phyloP scores from a whole-genome alignment of 2,888 invertebrate species.

The Philereme vetulata region DNA sequence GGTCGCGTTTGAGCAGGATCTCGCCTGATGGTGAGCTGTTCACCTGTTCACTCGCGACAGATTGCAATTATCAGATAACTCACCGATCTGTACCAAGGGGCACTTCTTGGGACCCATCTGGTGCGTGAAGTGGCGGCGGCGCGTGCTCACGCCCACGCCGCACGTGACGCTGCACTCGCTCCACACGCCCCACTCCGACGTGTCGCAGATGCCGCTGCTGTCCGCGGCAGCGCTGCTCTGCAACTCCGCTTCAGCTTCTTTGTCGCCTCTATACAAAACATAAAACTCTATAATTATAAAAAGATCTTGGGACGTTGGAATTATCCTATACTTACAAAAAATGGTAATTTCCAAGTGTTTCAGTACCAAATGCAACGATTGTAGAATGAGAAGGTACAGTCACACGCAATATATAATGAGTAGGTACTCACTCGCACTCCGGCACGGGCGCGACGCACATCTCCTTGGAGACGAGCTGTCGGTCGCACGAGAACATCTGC shows the following conservation, averaged over 20 bases:
- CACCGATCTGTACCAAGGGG: conserved; percentile 87
- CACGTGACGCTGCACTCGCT: conserved; percentile 95
- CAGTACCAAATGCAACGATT: no score
- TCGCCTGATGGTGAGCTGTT: no score
- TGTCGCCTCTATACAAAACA: conserved; percentile 49
- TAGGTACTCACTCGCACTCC: conserved; percentile 87
- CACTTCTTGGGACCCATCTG: conserved; percentile 92
- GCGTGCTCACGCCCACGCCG: conserved; percentile 89
- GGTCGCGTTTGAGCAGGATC: no score
- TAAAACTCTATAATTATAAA: neutral
- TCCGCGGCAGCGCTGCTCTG: conserved; percentile 43
- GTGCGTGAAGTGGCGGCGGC: conserved; percentile 89
- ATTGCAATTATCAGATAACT: conserved; percentile 20
- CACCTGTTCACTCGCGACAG: no score
- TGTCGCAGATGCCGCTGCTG: conserved; percentile 84
- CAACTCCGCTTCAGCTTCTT: conserved; percentile 40
- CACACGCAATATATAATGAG: conserved; percentile 86
- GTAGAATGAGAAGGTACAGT: conserved; percentile 54
- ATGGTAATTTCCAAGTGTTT: no score
- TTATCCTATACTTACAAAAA: no score
- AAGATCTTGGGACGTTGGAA: neutral
- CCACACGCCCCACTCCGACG: conserved; percentile 90
- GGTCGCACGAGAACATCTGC: conserved; percentile 85
- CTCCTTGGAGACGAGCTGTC: conserved; percentile 93
- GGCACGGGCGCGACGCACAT: conserved; percentile 92